Base-by-base conservation (phyloP, 2,888 invertebrate species). In the Oscheius sp. region DNA sequence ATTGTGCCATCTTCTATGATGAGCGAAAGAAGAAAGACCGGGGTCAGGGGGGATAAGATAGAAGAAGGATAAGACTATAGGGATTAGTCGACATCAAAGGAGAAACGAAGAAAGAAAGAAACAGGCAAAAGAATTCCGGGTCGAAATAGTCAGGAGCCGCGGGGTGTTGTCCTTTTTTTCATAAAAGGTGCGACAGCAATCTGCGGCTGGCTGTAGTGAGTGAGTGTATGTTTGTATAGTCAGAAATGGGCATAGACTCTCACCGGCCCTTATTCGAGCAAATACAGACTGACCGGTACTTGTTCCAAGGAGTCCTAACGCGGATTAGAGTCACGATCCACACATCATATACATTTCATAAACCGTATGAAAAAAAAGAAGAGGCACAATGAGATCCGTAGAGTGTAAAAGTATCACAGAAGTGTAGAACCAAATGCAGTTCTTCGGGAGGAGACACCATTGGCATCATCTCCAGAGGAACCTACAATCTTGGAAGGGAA, bases 261-360 rank as follows among this genome's bases (percentile, higher is more conserved):
- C 32, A 20, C 56, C 41, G 59, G 38, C 44, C 62, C 62, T 62
- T 49, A 62, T 62, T 33, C 47, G 62, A 14, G 62, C 62, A 62
- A 62, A 62, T 62, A 62, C 24, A 28, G 44, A 47, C 47, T 62
- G 62, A 62, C 62, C 62, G 62, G 62, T 62, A 62, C 62, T 49
- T 49, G 49, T 62, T 62, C 44, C 59, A 44, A 59, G 54, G 54
- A 32, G 36, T n/a, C n/a, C n/a, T n/a, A n/a, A n/a, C n/a, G 9
- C 54, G 33, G 54, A 54, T 54, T 54, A 54, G 54, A 5, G 47
- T 9, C 36, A n/a, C n/a, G n/a, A n/a, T n/a, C n/a, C n/a, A n/a
- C n/a, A n/a, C n/a, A n/a, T n/a, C n/a, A n/a, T n/a, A n/a, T n/a
- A n/a, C n/a, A n/a, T n/a, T n/a, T n/a, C n/a, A n/a, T n/a, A n/a